Evolutionary conservation across 2,888 invertebrate genomes (phyloP).

Genomic region (Drosophila atripex): DNA sequence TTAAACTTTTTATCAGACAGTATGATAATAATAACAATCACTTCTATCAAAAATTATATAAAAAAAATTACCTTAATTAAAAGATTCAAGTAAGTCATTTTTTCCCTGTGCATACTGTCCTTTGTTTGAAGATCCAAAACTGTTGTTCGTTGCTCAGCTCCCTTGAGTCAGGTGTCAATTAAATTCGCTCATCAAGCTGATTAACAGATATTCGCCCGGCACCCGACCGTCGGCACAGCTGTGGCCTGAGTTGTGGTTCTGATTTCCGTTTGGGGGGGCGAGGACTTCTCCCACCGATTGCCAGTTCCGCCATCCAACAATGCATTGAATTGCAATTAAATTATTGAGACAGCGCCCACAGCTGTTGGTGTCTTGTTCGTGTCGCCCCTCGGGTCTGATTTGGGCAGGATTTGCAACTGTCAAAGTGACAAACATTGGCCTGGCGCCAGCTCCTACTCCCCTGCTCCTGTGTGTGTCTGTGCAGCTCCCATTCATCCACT

Average conservation of each 20-base stretch:
- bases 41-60: background rate
- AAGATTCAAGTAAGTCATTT: background rate
- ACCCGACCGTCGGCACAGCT: slow-evolving; percentile 16
- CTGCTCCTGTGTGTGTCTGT: background rate
- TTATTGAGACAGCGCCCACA: slow-evolving; percentile 40
- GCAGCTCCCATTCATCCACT: slow-evolving; percentile 27
- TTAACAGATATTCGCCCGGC: slow-evolving; percentile 26
- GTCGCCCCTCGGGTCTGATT: slow-evolving; percentile 33
- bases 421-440: slow-evolving; percentile 70
- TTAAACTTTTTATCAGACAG: too few species aligned
- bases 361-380: slow-evolving; percentile 9
- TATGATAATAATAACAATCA: too few species aligned
- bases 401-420: slow-evolving; percentile 73
- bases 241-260: slow-evolving; percentile 10
- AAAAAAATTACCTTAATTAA: background rate
- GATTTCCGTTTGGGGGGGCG: background rate
- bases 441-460: slow-evolving; percentile 5
- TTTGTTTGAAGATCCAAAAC: background rate
- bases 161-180: slow-evolving; percentile 39
- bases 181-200: slow-evolving; percentile 37
- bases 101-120: background rate
- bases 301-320: slow-evolving; percentile 19
- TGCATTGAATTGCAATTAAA: slow-evolving; percentile 76
- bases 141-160: background rate
- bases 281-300: slow-evolving; percentile 5